Base-by-base conservation (phyloP, 2,113 vertebrate genomes). In the Peromyscus maniculatus region DNA sequence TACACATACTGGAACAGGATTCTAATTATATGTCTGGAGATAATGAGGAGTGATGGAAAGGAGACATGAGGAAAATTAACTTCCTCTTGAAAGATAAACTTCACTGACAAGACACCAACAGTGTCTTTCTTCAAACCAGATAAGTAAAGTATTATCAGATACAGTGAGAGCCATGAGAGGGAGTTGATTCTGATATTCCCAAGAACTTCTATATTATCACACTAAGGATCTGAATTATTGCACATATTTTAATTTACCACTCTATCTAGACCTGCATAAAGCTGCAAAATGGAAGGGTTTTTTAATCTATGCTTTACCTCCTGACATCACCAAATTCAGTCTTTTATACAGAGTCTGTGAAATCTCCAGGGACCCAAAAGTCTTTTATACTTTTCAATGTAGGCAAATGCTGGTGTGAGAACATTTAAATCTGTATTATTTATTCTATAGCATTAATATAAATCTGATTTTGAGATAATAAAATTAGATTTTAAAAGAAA, bases 1-100 rank as follows among this genome's bases (percentile, higher is more conserved):
- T 87, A 17, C 39, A 91, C 86, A 46, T 21, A 46, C 17, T 62
- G 64, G 95, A 95, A 97, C 67, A 95, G 87, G 95, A 93, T 97
- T 96, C 87, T 95, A 97, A 97, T 95, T 75, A 90, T 89, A 96
- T 49, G 57, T 39, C 82, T 71, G 57, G 64, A 77, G 83, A 94
- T 95, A 95, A 97, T 90, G 74, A 97, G 83, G 39, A 93, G 24
- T 95, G 97, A 95, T 86, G 64, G 64, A 49, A 39, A 93, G 92
- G 64, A 52, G 84, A 87, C 88, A 84, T 5, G 31, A 64, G 43
- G 69, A 94, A 97, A 97, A 97, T 95, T 92, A 96, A 86, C 90
- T 95, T 97, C 90, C 49, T 91, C 86, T 75, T 89, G 78, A 89
- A 96, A 95, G 87, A 95, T 93, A 97, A 97, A 97, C 91, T 91